Base-by-base conservation (phyloP, 2,888 invertebrate species). In the Napeogenes sylphis region DNA sequence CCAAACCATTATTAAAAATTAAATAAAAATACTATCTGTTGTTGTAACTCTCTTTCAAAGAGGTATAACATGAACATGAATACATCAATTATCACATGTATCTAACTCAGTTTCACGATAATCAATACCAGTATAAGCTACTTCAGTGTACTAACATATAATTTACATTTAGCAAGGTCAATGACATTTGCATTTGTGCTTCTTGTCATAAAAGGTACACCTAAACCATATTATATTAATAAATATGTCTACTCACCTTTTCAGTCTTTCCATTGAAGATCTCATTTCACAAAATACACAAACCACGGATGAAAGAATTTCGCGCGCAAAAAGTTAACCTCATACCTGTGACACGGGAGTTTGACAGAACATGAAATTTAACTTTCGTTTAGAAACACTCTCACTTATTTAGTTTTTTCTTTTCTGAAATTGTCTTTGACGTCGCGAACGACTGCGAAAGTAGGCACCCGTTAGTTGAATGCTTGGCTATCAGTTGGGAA, bases 361-460 rank as follows among this genome's bases (percentile, higher is more conserved):
- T 65, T 47, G 59, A 38, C 59, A 61, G 63, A 64, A 46, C 46
- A 55, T 32, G 6, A 21, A 51, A 54, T 62, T 38, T 46, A 42
- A 51, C 47, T 58, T 64, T 65, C 68, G 66, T 66, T 65, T 46
- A 55, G 68, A 67, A 67, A 68, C 64, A 66, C 70, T 68, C 65
- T 67, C 69, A 61, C 69, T 64, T 58, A 30, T 72, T 21, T 21
- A 21, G 21, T 21, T 68, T 68, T 68, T 68, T 45, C 64, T 68
- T 62, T 68, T 61, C 60, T 57, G 33, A 59, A 57, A 30, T 21
- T 38, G 33, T 45, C 33, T 57, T 58, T 54, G 46, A 59, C 62
- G 67, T 59, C 68, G 58, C 64, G 68, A 70, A 74, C 84, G 82
- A 74, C 80, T 77, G 75, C 83, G 81, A 85, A 85, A 83, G 84